Conservation (phyloP, 2,888 invertebrate species). For the Thyatira batis region DNA sequence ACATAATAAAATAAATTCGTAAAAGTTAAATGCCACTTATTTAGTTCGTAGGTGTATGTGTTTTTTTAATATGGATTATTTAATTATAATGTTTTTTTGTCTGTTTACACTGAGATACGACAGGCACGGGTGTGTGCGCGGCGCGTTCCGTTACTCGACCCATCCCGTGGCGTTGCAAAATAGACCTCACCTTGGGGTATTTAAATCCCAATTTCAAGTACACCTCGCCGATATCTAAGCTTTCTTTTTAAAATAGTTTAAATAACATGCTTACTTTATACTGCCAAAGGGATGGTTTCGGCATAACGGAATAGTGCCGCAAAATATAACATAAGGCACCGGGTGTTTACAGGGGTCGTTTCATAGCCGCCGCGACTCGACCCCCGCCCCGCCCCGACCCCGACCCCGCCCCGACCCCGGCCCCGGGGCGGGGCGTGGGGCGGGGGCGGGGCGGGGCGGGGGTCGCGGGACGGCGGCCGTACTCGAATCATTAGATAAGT, state of each 20-base stretch:
- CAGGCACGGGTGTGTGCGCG: slow-evolving; percentile 51
- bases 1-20: slow-evolving; percentile 43
- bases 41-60: slow-evolving; percentile 75
- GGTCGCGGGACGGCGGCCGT: slow-evolving; percentile 30
- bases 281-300: slow-evolving; percentile 3
- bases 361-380: slow-evolving; percentile 30
- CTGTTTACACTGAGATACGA: slow-evolving; percentile 60
- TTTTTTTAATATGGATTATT: slow-evolving; percentile 71
- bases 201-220: neutral
- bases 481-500: slow-evolving; percentile 68
- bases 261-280: neutral
- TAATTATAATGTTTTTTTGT: slow-evolving; percentile 62
- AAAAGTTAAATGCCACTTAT: slow-evolving; percentile 59
- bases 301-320: slow-evolving; percentile 13
- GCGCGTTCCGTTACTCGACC: slow-evolving; percentile 17
- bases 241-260: neutral
- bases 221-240: neutral
- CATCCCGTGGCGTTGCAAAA: neutral
- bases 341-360: slow-evolving; percentile 73
- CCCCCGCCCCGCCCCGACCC: too few relatives aligned
- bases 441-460: slow-evolving; percentile 4
- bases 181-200: neutral
- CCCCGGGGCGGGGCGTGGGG: too few relatives aligned
- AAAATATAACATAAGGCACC: slow-evolving; percentile 44
- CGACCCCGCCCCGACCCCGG: too few relatives aligned